Base-by-base conservation (phyloP, 2,113 vertebrate genomes). In the Octodon degus region DNA sequence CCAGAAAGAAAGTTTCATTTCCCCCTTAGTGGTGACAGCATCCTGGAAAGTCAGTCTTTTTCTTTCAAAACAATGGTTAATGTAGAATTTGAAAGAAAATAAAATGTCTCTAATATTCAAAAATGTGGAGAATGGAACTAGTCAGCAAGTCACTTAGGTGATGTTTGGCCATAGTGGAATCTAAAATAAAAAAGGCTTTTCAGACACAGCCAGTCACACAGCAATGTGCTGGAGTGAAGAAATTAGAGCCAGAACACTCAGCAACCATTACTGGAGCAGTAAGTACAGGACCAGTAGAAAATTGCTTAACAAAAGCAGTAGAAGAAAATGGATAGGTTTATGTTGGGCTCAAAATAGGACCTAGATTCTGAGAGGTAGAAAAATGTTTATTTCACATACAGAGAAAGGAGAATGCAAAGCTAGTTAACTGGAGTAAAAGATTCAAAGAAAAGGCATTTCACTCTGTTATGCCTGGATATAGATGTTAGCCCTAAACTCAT, bases 1-100 rank as follows among this genome's bases (percentile, higher is more conserved):
- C 10, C 9, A 95, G 87, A 93, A 93, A 47, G n/a, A 77, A n/a
- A 22, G 50, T 72, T 97, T 93, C 43, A 84, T 90, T 91, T 91
- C 43, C 55, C 58, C 76, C 27, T 87, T 86, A 50, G n/a, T 79
- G 62, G 2, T 85, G 13, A 93, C 14, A 80, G 2, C 79, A 37
- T 74, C 30, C 3, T 70, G 25, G 25, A 47, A 96, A 95, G 47
- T n/a, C n/a, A 63, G 22, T 65, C 12, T 11, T 20, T 91, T 65
- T 22, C 27, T 91, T 89, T 92, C 22, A 91, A 95, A 95, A 70
- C 68, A 43, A 9, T 70, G 27, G 37, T 55, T 95, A 84, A 89
- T 60, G 27, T 16, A 37, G 22, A 20, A 86, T 68, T 96, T 32
- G 79, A 74, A 91, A 88, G 25, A 60, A 88, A 82, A 82, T 24